A percentile compares a stretch with the other conserved stretches of the same genome.
Conservation (phyloP, 2,113 vertebrate genomes). For the Agapornis roseicollis region DNA sequence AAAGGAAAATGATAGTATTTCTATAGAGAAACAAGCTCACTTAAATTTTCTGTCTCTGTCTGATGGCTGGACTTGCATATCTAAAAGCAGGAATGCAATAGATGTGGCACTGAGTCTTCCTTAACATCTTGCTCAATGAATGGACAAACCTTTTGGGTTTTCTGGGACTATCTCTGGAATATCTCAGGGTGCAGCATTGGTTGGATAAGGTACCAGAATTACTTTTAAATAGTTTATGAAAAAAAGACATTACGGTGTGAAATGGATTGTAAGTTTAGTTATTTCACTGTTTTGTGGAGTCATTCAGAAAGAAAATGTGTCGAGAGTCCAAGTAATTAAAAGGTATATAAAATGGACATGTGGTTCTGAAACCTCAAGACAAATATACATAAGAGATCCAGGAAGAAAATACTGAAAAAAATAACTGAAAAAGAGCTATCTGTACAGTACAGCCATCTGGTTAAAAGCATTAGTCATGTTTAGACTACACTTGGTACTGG, state of each 20-base stretch:
- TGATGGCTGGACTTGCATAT: background rate
- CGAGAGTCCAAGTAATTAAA: background rate
- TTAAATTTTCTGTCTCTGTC: background rate
- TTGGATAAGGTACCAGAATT: background rate
- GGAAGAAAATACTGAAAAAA: background rate
- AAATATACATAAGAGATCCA: background rate
- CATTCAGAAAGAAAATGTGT: background rate
- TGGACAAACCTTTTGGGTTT: background rate
- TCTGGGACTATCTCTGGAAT: background rate
- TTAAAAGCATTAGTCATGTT: constrained; percentile 18
- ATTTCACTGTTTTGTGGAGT: background rate
- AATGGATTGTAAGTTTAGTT: background rate
- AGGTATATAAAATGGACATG: background rate
- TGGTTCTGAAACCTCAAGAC: background rate
- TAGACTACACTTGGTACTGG: background rate
- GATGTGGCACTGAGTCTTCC: background rate
- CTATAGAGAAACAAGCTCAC: background rate
- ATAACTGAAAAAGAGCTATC: background rate
- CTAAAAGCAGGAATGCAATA: background rate
- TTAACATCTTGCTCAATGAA: background rate
- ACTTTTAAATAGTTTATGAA: background rate
- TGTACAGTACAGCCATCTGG: background rate
- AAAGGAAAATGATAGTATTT: background rate
- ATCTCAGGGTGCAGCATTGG: background rate
- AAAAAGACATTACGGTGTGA: background rate